Evolutionary conservation across 2,113 vertebrate genomes (phyloP), one percentile per base, ranked within the genome.

Genomic region (Rhombomys opimus): DNA sequence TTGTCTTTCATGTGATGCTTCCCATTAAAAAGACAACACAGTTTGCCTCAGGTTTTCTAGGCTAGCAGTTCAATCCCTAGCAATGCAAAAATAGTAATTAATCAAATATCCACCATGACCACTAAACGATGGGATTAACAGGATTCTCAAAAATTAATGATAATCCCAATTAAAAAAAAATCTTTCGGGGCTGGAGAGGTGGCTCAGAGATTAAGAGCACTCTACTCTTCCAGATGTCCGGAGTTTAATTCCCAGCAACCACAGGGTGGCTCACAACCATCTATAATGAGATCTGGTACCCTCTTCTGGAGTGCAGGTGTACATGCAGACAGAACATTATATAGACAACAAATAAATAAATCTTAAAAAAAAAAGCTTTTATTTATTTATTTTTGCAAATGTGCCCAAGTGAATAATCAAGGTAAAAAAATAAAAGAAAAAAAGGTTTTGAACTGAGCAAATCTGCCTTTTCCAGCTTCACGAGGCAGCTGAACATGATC

Each of bases 131-230:
- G 61, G 75, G 11, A 46, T 92, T 91, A 67, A 84, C 5, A 68
- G 30, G 18, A 76, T 63, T 70, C 78, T 91, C 87, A 88, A 23
- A 94, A 82, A 93, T 93, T 25, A 95, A 50, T 92, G 25, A 81
- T 77, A 95, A 82, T 15, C 5, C 23, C 90, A 38, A 2, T 15
- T 65, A 52, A 68, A 41, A 97, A 81, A 68, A 70, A 80, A 23
- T 11, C 5, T 38, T 35, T 14, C n/a, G 12, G 6, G 7, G 80
- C 38, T 61, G 22, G 80, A 82, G 32, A 59, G 80, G 38, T 61
- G 80, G 1, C 23, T 82, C 54, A 61, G 22, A 61, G 57, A n/a
- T 61, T 82, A 61, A 25, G 35, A 82, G 54, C 3, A 38, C 20
- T 61, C 22, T 61, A 5, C 57, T 61, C 57, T 38, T 82, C 35